Evolutionary conservation across 2,888 invertebrate genomes (phyloP).

Genomic region (Acronicta leporina): DNA sequence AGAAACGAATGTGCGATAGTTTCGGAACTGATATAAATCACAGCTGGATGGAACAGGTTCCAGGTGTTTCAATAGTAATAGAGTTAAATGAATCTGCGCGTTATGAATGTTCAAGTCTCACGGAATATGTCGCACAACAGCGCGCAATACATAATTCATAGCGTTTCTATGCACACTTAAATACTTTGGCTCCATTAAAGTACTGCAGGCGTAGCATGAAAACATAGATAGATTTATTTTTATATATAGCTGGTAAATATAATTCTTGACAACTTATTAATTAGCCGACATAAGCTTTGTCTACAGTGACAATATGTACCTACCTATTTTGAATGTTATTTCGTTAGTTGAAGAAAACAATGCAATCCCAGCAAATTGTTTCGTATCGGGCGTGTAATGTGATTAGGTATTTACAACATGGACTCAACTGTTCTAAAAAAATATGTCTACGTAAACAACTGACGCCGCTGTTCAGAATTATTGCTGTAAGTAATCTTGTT

Average conservation of each 20-base stretch:
- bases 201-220: neutral
- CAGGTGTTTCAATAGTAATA: slow-evolving; percentile 30
- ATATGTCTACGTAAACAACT: slow-evolving; percentile 20
- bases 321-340: no score
- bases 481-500: slow-evolving; percentile 36
- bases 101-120: slow-evolving; percentile 48
- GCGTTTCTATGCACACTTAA: slow-evolving; percentile 55
- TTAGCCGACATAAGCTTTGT: neutral
- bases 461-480: slow-evolving; percentile 25
- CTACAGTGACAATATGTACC: neutral
- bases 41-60: slow-evolving; percentile 14
- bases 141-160: slow-evolving; percentile 62
- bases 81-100: slow-evolving; percentile 30
- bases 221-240: no score
- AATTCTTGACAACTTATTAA: no score
- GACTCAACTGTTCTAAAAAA: slow-evolving; percentile 10
- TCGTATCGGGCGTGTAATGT: neutral
- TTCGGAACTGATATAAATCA: slow-evolving; percentile 16
- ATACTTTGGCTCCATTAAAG: slow-evolving; percentile 33
- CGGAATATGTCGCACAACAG: slow-evolving; percentile 45
- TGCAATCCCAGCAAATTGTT: no score
- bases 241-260: no score
- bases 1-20: slow-evolving; percentile 12
- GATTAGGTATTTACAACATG: slow-evolving; percentile 1
- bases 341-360: no score